Percentiles rank a stretch among this genome's conserved stretches.
Conservation (phyloP, 1,140 invertebrate genomes). For the Oedothorax gibbosus region DNA sequence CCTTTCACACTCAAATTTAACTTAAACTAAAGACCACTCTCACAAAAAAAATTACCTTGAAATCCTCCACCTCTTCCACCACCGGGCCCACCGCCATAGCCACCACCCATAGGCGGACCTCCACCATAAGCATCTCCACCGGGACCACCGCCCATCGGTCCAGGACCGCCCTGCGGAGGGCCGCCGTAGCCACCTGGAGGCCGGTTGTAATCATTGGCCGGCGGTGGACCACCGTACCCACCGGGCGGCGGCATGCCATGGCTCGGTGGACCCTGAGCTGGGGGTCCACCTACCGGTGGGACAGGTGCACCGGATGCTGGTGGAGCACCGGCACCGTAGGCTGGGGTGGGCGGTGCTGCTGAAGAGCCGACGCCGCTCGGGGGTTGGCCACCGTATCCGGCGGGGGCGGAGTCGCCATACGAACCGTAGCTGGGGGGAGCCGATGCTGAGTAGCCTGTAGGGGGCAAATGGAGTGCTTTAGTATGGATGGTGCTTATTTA, state of each 20-base stretch:
- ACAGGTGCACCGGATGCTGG: constrained; percentile 41
- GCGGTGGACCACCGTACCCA: constrained; percentile 52
- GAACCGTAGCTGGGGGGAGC: constrained; percentile 54
- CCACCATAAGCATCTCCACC: constrained; percentile 55
- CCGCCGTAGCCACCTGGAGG: constrained; percentile 57
- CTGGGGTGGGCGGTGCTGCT: constrained; percentile 47
- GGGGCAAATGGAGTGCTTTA: background rate
- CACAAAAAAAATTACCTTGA: constrained; percentile 33
- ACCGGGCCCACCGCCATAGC: constrained; percentile 39
- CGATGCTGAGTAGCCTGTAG: constrained; percentile 51
- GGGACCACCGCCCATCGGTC: constrained; percentile 44
- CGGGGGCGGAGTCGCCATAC: constrained; percentile 52
- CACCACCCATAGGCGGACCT: constrained; percentile 29
- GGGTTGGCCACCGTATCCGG: constrained; percentile 52
- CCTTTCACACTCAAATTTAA: no score
- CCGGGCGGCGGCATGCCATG: constrained; percentile 48
- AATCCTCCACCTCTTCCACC: constrained; percentile 52
- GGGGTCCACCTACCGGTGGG: constrained; percentile 46
- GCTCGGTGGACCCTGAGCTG: constrained; percentile 39
- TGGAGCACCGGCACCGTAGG: constrained; percentile 47
- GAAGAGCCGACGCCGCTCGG: constrained; percentile 45
- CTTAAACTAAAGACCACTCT: background rate
- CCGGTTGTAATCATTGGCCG: constrained; percentile 47
- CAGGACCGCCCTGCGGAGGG: constrained; percentile 45
- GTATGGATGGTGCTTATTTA: no score